Conservation (phyloP, 2,113 vertebrate species). For the Probosciger aterrimus region DNA sequence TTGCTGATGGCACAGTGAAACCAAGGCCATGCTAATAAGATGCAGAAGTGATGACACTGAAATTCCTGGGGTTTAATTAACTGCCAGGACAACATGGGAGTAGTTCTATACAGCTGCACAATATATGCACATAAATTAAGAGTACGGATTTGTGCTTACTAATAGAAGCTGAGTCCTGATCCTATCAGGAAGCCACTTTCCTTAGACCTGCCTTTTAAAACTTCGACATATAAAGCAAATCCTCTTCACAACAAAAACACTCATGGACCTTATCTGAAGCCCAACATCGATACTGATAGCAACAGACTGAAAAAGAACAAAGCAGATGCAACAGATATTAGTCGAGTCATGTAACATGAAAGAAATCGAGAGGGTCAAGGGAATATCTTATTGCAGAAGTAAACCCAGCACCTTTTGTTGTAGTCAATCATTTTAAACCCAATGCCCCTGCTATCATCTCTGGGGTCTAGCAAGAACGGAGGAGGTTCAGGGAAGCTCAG, state of each 20-base stretch:
- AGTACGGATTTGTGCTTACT: neutral
- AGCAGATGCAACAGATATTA: neutral
- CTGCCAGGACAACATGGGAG: neutral
- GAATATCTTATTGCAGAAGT: neutral
- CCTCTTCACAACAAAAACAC: neutral
- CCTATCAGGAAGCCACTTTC: neutral
- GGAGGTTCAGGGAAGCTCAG: neutral
- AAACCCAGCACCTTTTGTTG: neutral
- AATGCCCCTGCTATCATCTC: neutral
- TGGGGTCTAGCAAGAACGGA: neutral
- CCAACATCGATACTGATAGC: neutral
- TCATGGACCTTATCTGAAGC: neutral
- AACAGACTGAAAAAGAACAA: neutral
- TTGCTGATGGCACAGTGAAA: neutral
- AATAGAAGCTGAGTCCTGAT: neutral
- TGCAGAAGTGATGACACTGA: neutral
- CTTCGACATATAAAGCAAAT: neutral
- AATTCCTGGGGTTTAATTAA: neutral
- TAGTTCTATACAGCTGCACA: neutral
- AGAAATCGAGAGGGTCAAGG: neutral
- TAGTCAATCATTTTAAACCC: neutral
- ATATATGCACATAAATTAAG: neutral
- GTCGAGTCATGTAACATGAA: accelerated
- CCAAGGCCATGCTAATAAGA: neutral
- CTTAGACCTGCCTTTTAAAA: neutral